These are phyloP conservation scores for Escarpia spicata DNA, from an alignment of 2,888 invertebrate genomes.

Conservation along the genomic window DNA sequence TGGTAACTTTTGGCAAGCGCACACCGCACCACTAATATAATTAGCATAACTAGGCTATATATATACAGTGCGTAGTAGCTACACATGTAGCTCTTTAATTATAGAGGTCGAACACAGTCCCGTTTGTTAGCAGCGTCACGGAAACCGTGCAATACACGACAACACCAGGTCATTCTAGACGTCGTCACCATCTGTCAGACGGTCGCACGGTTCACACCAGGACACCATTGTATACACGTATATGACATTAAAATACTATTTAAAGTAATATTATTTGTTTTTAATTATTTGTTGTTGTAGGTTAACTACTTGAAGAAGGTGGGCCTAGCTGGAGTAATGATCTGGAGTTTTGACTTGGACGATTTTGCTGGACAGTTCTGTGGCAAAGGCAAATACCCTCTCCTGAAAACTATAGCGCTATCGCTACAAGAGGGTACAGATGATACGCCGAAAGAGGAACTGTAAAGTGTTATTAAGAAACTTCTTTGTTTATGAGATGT, in stretches of 20 bases:
- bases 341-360: not conserved
- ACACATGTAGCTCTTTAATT: too few species aligned
- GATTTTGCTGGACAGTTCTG: not conserved
- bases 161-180: not conserved
- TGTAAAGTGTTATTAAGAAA: not conserved
- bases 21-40: too few species aligned
- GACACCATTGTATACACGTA: not conserved
- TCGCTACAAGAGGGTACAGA: not conserved
- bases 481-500: not conserved
- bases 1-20: too few species aligned
- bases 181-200: too few species aligned
- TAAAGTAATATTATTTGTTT: not conserved
- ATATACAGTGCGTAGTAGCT: too few species aligned
- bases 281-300: not conserved
- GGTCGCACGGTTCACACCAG: not conserved
- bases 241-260: not conserved
- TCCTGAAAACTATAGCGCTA: not conserved
- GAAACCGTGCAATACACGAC: not conserved
- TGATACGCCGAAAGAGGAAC: not conserved
- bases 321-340: not conserved
- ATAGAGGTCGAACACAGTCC: too few species aligned
- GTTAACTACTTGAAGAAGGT: not conserved
- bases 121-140: not conserved
- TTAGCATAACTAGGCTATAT: too few species aligned
- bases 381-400: constrained; percentile 12